phyloP scores from a whole-genome alignment of 2,113 vertebrate species.

The Labeo rohita region DNA sequence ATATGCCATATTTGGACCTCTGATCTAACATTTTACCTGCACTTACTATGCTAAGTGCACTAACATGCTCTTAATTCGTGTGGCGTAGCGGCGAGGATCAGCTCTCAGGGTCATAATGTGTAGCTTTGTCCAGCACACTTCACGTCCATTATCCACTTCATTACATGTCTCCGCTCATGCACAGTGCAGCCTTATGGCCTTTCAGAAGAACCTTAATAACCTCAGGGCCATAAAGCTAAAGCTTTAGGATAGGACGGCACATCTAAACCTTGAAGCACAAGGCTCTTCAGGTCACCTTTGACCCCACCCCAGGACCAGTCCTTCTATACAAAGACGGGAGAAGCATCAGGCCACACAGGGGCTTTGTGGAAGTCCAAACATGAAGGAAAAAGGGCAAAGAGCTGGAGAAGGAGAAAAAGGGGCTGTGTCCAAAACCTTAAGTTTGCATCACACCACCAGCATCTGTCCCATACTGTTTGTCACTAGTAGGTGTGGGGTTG shows the following conservation, averaged over 20 bases:
- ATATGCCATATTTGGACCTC: constrained; percentile 6
- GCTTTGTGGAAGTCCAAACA: constrained; percentile 36
- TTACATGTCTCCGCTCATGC: constrained; percentile 37
- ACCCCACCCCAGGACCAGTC: constrained; percentile 35
- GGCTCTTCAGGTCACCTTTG: constrained; percentile 41
- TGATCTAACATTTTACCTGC: constrained; percentile 39
- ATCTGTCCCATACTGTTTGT: neutral
- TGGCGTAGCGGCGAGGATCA: neutral
- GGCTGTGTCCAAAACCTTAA: neutral
- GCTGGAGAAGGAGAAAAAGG: neutral
- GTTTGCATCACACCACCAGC: neutral
- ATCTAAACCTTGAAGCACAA: constrained; percentile 41
- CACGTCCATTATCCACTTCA: constrained; percentile 49
- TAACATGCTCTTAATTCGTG: constrained; percentile 27
- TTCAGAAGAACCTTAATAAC: constrained; percentile 28
- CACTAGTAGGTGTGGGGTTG: neutral
- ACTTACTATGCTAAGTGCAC: constrained; percentile 41
- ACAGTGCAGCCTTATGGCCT: constrained; percentile 18
- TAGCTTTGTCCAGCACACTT: constrained; percentile 39
- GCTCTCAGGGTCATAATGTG: constrained; percentile 26
- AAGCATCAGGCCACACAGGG: constrained; percentile 35
- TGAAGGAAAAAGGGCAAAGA: neutral
- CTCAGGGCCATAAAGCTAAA: constrained; percentile 21
- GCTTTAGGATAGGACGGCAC: neutral
- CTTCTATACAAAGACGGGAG: neutral